phyloP scores from a whole-genome alignment of 2,113 vertebrate genomes.

The Leptocoma aspasia region DNA sequence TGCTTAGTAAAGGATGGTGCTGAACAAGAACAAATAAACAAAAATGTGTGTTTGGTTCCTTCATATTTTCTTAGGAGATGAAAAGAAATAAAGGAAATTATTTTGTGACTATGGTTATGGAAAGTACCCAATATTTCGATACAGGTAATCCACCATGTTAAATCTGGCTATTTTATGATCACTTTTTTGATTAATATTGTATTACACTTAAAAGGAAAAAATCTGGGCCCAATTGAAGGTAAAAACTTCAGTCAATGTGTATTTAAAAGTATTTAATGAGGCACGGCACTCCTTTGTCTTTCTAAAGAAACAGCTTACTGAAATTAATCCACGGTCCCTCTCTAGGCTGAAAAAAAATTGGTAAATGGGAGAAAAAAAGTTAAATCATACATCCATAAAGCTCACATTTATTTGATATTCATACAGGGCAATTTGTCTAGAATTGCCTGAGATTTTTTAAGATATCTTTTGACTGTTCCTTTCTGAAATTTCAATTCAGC shows the following conservation, averaged over 20 bases:
- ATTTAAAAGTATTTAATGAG: neutral
- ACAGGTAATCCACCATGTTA: neutral
- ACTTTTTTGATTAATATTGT: neutral
- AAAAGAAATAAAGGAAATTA: neutral
- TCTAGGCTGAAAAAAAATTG: neutral
- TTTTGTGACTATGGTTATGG: neutral
- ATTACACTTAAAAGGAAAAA: neutral
- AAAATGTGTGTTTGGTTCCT: neutral
- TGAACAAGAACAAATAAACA: neutral
- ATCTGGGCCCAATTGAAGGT: accelerated
- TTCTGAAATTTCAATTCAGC: neutral
- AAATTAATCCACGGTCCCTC: neutral
- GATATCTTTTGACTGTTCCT: neutral
- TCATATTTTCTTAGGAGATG: neutral
- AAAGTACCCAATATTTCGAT: neutral
- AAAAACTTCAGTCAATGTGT: neutral
- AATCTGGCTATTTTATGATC: neutral
- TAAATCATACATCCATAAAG: neutral
- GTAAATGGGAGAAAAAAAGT: neutral
- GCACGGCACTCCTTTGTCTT: neutral
- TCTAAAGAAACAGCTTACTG: neutral
- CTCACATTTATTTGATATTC: neutral
- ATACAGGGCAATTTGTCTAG: neutral
- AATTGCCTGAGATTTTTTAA: neutral
- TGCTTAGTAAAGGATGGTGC: neutral